phyloP scores from a whole-genome alignment of 2,797 vertebrate species.

The Etheostoma nigrum region DNA sequence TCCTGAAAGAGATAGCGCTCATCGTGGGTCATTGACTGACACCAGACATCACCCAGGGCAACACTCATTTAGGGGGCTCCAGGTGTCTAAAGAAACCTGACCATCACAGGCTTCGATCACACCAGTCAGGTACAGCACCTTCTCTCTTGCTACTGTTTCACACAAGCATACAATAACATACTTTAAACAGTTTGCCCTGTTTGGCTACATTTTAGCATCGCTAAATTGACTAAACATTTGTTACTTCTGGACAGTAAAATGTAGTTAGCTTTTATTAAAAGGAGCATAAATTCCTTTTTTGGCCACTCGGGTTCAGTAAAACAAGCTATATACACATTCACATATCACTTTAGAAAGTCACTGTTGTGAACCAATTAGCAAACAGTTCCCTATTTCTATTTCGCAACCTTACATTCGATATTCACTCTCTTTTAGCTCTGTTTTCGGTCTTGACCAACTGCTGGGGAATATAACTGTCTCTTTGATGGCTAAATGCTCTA shows the following conservation, averaged over 20 bases:
- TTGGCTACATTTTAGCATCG: background rate
- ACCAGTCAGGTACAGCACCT: slow-evolving; percentile 27
- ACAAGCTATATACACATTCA: background rate
- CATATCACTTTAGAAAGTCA: background rate
- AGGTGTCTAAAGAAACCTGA: slow-evolving; percentile 77
- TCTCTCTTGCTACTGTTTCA: slow-evolving; percentile 50
- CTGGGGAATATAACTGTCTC: background rate
- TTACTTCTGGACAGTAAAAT: background rate
- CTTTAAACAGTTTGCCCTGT: background rate
- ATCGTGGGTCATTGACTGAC: slow-evolving; percentile 73
- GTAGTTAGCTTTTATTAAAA: background rate
- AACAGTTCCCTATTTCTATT: background rate
- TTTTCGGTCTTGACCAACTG: background rate
- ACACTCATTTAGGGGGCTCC: slow-evolving; percentile 73
- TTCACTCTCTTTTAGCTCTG: background rate
- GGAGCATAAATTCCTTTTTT: rapidly evolving
- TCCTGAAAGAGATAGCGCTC: slow-evolving; percentile 82
- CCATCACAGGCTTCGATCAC: slow-evolving; percentile 42
- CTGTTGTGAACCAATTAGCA: background rate
- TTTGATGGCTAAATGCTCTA: background rate
- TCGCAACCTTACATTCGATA: background rate
- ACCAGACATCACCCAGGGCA: slow-evolving; percentile 74
- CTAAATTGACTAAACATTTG: background rate
- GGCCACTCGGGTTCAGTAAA: background rate
- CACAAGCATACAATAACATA: slow-evolving; percentile 4